Conservation (phyloP, 2,113 vertebrate species). For the Rhinolophus sinicus region DNA sequence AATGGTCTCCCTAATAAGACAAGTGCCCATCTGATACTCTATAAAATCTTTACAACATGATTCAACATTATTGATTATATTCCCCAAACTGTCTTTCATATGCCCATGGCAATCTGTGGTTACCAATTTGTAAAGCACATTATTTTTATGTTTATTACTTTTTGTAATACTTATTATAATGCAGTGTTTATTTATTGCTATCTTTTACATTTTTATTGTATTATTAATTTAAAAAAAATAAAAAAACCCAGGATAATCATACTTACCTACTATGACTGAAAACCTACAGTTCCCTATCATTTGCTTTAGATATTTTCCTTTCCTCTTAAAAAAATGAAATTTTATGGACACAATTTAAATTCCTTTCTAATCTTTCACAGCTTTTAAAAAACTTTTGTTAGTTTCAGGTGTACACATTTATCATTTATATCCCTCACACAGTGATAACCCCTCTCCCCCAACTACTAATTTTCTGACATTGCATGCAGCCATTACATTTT, state of each 20-base stretch:
- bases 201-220: constrained; percentile 13
- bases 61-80: too few species aligned
- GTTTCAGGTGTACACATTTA: too few species aligned
- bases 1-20: too few species aligned
- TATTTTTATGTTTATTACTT: background rate
- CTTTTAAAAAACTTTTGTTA: background rate
- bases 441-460: too few species aligned
- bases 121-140: background rate
- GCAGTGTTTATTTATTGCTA: background rate
- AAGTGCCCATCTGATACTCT: too few species aligned
- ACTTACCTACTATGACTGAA: background rate
- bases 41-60: too few species aligned
- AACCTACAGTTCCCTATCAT: background rate
- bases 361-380: background rate
- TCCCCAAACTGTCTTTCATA: too few species aligned
- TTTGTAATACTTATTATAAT: background rate
- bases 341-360: background rate
- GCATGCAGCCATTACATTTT: too few species aligned
- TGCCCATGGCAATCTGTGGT: too few species aligned
- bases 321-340: constrained; percentile 26
- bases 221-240: constrained; percentile 14
- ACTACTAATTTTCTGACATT: too few species aligned
- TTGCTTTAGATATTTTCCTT: constrained; percentile 22
- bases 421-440: too few species aligned
- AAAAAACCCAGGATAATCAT: background rate